Evolutionary conservation across 2,113 vertebrate genomes (phyloP).

Genomic region (Amazona guildingii): DNA sequence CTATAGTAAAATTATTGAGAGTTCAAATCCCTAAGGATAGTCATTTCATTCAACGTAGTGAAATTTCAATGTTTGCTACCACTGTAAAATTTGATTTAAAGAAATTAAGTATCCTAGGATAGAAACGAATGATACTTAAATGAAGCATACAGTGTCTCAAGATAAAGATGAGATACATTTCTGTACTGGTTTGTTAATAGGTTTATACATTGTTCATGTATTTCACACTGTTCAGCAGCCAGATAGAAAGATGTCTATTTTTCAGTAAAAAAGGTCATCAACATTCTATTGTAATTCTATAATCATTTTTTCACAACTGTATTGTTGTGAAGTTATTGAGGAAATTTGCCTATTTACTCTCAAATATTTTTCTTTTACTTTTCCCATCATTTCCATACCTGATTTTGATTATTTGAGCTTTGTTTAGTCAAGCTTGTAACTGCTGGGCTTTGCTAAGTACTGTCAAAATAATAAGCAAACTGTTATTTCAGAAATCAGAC

Average conservation of each 20-base stretch:
- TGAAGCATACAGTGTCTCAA: background rate
- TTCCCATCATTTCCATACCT: background rate
- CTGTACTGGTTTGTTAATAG: background rate
- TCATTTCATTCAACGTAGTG: fast-evolving
- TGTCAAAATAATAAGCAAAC: background rate
- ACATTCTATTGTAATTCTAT: background rate
- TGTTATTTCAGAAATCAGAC: background rate
- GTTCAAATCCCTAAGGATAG: background rate
- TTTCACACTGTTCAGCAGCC: background rate
- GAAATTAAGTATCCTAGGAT: background rate
- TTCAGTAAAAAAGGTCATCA: background rate
- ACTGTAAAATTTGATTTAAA: background rate
- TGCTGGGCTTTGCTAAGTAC: background rate
- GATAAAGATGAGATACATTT: background rate
- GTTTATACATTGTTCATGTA: background rate
- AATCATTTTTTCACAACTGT: background rate
- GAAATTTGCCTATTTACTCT: background rate
- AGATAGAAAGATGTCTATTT: background rate
- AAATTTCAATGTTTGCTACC: background rate
- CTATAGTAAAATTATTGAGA: background rate
- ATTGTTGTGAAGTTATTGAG: background rate
- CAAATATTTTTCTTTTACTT: background rate
- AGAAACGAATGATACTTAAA: background rate
- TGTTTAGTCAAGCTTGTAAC: background rate
- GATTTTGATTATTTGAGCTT: background rate